Base-by-base conservation (phyloP, 2,113 vertebrate species). In the Carassius auratus region DNA sequence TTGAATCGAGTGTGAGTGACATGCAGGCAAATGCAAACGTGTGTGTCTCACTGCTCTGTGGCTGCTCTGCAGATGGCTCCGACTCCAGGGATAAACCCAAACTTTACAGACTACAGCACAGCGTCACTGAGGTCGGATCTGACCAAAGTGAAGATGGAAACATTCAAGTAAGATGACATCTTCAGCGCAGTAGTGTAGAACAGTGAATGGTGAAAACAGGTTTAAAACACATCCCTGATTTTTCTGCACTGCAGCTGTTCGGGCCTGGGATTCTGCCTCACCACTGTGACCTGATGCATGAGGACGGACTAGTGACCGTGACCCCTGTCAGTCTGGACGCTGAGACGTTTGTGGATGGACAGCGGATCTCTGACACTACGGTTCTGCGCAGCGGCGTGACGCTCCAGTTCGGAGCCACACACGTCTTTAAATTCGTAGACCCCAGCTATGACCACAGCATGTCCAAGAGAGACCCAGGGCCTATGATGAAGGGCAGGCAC, bases 71-170 rank as follows among this genome's bases (percentile, higher is more conserved):
- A 99, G 98, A 99, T 84, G 98, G 98, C 1, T 99, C 98, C 9
- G 98, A 99, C 93, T 99, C 98, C 38, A 95, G 97, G 90, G 98
- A 99, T 91, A 99, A 99, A 91, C 98, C 98, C 88, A 99, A 99
- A 93, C 95, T 99, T 14, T 99, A 99, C 92, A 95, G 98, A 86
- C 96, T 99, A n/a, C 97, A 99, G 55, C 91, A 96, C 88, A 99
- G 97, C 85, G 95, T 99, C 85, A 99, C 98, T 0, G 97, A 99
- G 95, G 97, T 99, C n/a, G 98, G 98, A 88, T 97, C 97, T 0
- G 98, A 99, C 90, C 96, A 87, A 94, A 48, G 94, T 17, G 97
- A 99, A 8, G 97, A 99, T 1, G 96, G 94, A 86, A 97, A 96
- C 61, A 98, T 99, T 88, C 98, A 99, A 97, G 98, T 99, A 89